A percentile compares a stretch with the other conserved stretches of the same genome.
Conservation (phyloP, 2,888 invertebrate genomes). For the Amphipoea lucens region DNA sequence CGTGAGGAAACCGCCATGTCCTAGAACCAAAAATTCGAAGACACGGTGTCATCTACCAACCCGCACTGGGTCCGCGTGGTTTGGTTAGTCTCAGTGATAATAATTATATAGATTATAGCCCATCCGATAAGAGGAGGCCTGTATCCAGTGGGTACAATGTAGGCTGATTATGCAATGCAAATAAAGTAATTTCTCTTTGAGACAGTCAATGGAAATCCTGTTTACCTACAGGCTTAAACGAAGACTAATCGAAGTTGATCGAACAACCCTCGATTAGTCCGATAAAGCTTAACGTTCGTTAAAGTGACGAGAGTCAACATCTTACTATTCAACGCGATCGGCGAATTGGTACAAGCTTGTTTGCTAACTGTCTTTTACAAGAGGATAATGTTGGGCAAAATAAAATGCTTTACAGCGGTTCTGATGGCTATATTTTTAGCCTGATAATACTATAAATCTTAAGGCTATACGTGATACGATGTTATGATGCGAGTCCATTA, state of each 20-base stretch:
- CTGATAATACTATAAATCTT: no score
- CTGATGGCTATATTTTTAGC: background rate
- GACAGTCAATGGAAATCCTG: background rate
- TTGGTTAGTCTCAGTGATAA: no score
- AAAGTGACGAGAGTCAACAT: slow-evolving; percentile 52
- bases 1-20: no score
- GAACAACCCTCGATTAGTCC: slow-evolving; percentile 10
- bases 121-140: no score
- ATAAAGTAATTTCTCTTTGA: background rate
- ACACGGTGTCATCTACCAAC: no score
- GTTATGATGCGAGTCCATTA: no score
- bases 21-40: no score
- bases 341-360: slow-evolving; percentile 48
- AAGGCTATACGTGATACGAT: no score
- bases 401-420: slow-evolving; percentile 28
- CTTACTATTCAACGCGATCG: slow-evolving; percentile 52
- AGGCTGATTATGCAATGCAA: background rate
- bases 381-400: slow-evolving; percentile 14
- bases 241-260: slow-evolving; percentile 36
- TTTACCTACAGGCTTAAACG: background rate
- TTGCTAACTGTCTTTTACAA: slow-evolving; percentile 42
- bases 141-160: background rate
- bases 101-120: no score
- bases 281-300: slow-evolving; percentile 36
- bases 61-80: no score